phyloP scores from a whole-genome alignment of 1,140 invertebrate species.

The Frieseomelitta varia region DNA sequence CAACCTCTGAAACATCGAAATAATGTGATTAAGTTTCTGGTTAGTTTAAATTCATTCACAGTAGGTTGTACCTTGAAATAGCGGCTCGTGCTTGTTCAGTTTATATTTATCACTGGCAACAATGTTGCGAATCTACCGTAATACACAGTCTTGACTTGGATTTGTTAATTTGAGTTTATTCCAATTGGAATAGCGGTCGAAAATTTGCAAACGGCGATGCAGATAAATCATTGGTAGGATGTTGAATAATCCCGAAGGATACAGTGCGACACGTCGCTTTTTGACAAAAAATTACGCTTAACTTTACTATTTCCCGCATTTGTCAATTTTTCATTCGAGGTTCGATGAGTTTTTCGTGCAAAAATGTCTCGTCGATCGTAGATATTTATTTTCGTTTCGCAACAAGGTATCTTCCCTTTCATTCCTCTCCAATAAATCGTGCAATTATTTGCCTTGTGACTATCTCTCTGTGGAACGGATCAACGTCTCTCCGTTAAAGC shows the following conservation, averaged over 20 bases:
- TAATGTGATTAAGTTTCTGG: not conserved
- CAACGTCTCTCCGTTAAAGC: conserved; percentile 23
- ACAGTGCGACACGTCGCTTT: not conserved
- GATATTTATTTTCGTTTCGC: conserved; percentile 13
- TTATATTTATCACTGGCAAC: not conserved
- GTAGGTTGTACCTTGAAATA: not conserved
- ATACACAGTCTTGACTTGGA: not conserved
- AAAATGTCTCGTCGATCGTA: not conserved
- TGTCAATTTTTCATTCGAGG: not conserved
- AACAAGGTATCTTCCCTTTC: not conserved
- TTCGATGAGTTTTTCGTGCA: not conserved
- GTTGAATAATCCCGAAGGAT: not conserved
- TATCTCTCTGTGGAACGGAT: not conserved
- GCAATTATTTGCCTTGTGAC: conserved; percentile 19
- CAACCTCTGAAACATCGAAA: not conserved
- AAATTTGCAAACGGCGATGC: not conserved
- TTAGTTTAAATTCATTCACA: not conserved
- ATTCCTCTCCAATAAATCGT: conserved; percentile 20
- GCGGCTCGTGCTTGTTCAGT: not conserved
- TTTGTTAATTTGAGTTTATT: not conserved
- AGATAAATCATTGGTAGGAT: not conserved
- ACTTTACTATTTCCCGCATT: not conserved
- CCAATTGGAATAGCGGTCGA: not conserved
- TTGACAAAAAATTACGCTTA: not conserved
- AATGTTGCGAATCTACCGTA: not conserved